These are phyloP conservation scores for Palythoa grandiflora DNA, from an alignment of 92 coral and sea anemone genomes.

Conservation along the genomic window DNA sequence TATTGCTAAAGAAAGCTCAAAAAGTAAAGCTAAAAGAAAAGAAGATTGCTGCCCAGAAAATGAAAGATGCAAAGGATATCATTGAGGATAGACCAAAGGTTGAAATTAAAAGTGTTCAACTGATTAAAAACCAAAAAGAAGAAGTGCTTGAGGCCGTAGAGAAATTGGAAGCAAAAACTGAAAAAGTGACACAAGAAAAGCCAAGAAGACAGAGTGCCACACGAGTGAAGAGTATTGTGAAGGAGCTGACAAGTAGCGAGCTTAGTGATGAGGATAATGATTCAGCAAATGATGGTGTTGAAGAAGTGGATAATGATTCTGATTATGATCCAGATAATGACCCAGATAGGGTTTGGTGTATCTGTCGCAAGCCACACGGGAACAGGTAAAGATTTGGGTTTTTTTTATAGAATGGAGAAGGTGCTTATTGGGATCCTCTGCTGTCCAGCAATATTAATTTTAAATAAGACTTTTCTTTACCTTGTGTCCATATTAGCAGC, in stretches of 20 bases:
- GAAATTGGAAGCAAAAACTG: not conserved
- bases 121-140: not conserved
- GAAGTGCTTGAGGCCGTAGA: not conserved
- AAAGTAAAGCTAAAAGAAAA: slow-evolving; percentile 25
- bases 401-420: too few species aligned
- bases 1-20: slow-evolving; percentile 27
- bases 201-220: slow-evolving; percentile 28
- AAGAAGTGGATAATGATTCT: slow-evolving; percentile 79
- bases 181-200: not conserved
- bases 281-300: slow-evolving; percentile 62
- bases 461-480: too few species aligned
- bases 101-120: not conserved
- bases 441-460: too few species aligned
- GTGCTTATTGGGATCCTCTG: too few species aligned
- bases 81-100: not conserved
- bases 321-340: slow-evolving; percentile 98
- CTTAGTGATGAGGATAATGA: slow-evolving; percentile 8
- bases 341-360: slow-evolving; percentile 95
- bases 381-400: slow-evolving; percentile 75
- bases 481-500: too few species aligned
- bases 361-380: slow-evolving; percentile 98
- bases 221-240: slow-evolving; percentile 22
- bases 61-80: not conserved
- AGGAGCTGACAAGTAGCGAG: slow-evolving; percentile 28
- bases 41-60: not conserved